A percentile compares a stretch with the other conserved stretches of the same genome.
phyloP scores from a whole-genome alignment of 2,797 vertebrate species.

The Gambusia yucatana region DNA sequence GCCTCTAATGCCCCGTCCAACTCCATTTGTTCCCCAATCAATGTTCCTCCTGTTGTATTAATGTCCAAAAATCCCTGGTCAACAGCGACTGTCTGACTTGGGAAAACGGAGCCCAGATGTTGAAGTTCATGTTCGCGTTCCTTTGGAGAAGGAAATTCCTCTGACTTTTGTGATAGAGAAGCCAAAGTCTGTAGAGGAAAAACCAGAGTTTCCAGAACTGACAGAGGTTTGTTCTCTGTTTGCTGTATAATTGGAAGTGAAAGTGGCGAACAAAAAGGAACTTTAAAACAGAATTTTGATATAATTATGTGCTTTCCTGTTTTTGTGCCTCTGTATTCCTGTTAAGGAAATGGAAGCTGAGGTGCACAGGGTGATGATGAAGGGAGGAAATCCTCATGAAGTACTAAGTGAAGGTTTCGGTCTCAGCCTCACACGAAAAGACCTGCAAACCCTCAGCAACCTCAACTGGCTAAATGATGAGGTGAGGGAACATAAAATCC shows the following conservation, averaged over 20 bases:
- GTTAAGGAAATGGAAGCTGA: constrained; percentile 90
- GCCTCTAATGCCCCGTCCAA: neutral
- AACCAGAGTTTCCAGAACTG: constrained; percentile 91
- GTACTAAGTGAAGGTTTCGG: constrained; percentile 94
- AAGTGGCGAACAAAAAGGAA: neutral
- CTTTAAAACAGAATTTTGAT: neutral
- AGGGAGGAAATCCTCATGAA: constrained; percentile 89
- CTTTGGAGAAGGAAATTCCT: constrained; percentile 94
- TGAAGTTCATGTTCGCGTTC: constrained; percentile 90
- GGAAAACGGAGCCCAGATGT: constrained; percentile 79
- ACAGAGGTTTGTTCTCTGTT: constrained; percentile 81
- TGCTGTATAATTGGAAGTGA: neutral
- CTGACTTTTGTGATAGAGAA: constrained; percentile 78
- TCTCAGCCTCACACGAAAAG: constrained; percentile 94
- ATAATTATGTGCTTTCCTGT: neutral
- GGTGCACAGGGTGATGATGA: constrained; percentile 85
- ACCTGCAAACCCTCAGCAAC: constrained; percentile 93
- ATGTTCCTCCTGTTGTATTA: neutral
- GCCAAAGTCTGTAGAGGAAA: constrained; percentile 64
- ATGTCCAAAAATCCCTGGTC: constrained; percentile 21
- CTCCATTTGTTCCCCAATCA: neutral
- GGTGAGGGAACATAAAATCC: constrained; percentile 73
- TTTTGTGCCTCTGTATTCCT: neutral
- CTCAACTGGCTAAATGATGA: constrained; percentile 99
- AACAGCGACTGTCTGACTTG: constrained; percentile 85